Percentiles rank a stretch among this genome's conserved stretches.
These are phyloP conservation scores for Scopus umbretta DNA, from an alignment of 2,113 vertebrate genomes.

Conservation along the genomic window DNA sequence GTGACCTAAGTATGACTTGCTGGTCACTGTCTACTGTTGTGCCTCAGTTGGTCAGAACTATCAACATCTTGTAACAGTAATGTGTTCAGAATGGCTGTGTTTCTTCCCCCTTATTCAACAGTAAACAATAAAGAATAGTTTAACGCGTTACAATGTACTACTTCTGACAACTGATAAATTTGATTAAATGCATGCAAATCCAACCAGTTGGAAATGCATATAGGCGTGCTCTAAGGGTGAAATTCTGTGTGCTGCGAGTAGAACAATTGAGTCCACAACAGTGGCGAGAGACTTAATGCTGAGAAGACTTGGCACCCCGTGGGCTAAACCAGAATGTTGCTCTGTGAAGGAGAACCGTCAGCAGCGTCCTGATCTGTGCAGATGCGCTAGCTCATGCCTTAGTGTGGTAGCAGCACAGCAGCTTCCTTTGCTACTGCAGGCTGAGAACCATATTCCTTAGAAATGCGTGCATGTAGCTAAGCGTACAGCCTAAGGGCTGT, in stretches of 20 bases:
- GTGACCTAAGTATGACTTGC: conserved; percentile 2
- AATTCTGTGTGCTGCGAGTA: not conserved
- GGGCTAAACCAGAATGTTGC: not conserved
- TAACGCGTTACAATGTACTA: not conserved
- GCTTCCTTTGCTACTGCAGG: not conserved
- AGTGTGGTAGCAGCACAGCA: not conserved
- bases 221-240: not conserved
- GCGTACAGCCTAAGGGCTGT: not conserved
- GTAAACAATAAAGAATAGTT: not conserved
- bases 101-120: not conserved
- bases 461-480: not conserved
- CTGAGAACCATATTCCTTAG: not conserved
- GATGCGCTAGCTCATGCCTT: not conserved
- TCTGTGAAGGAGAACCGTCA: not conserved
- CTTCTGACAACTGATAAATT: not conserved
- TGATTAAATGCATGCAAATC: not conserved
- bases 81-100: not conserved
- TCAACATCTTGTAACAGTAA: not conserved
- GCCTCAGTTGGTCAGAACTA: not conserved
- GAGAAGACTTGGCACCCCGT: not conserved
- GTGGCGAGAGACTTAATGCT: not conserved
- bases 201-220: not conserved
- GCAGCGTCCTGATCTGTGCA: not conserved
- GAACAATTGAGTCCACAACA: not conserved
- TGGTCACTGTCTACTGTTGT: not conserved